Evolutionary conservation across 2,888 invertebrate genomes (phyloP), one percentile per base, ranked within the genome.

Genomic region (Xestoiulus laeticollis): DNA sequence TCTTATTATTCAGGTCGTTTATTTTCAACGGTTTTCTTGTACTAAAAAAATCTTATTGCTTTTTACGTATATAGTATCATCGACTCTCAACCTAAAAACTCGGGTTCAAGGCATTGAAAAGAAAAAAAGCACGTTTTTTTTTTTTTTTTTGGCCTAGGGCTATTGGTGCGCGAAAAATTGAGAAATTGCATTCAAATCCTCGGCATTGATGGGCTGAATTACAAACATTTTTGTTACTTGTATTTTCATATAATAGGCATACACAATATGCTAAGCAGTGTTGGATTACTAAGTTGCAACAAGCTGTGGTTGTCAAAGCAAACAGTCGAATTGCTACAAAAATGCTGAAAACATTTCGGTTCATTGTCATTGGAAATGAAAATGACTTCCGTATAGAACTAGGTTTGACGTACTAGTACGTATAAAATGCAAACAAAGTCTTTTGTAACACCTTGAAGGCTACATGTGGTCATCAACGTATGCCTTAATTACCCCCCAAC

Each of bases 21-120:
- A 59, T 59, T 59, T 59, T 59, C 59, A 59, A 59, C 59, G 59
- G n/a, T 22, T 59, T 59, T 59, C 22, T 59, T 59, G 59, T n/a
- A 59, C 59, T 59, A n/a, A 22, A 59, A 59, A 59, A 59, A 48
- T 16, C 48, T 19, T 59, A n/a, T 22, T 8, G 59, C 59, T n/a
- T 59, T 59, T 59, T 22, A 59, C 59, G 22, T 22, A 43, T 43
- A 43, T 5, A 59, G 59, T 59, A n/a, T 59, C 59, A 59, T 59
- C 59, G 59, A 59, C n/a, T 48, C 14, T 12, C 48, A 19, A 48
- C 14, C 14, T 3, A n/a, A 59, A 12, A 59, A 59, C 59, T 22
- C 3, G n/a, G 59, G n/a, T 6, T 5, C 38, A 6, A 59, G n/a
- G n/a, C 59, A 59, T 0, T 59, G 59, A 59, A 59, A 59, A 59